These are phyloP conservation scores for Buathra laborator DNA, from an alignment of 2,888 invertebrate species.

Conservation along the genomic window DNA sequence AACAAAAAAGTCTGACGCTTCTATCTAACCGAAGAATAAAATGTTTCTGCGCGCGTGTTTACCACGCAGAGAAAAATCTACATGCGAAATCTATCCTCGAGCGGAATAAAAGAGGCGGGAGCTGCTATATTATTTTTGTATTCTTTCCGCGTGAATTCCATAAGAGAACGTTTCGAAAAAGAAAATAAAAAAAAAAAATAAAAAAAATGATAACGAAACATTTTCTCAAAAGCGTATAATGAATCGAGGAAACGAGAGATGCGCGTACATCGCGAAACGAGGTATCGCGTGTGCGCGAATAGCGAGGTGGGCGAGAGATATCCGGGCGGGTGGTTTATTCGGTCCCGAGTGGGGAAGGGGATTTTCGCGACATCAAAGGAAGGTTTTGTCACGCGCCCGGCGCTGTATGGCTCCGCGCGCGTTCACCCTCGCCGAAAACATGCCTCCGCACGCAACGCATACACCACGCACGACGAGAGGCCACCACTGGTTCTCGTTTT, in stretches of 20 bases:
- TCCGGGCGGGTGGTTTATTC: conserved; percentile 49
- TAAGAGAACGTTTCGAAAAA: not conserved
- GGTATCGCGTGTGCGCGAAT: conserved; percentile 66
- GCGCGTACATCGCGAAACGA: conserved; percentile 28
- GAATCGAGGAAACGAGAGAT: conserved; percentile 11
- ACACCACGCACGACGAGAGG: conserved; percentile 23
- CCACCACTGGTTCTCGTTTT: conserved; percentile 11
- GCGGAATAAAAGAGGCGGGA: not conserved
- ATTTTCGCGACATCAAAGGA: conserved; percentile 76
- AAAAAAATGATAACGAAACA: not conserved
- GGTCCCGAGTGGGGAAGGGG: conserved; percentile 26
- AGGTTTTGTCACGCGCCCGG: conserved; percentile 73
- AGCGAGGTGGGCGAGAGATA: conserved; percentile 34
- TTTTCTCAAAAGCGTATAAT: not conserved
- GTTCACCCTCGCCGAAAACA: conserved; percentile 32
- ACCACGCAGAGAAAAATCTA: not conserved
- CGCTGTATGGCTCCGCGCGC: not conserved
- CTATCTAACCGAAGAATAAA: not conserved
- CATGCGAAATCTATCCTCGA: conserved; percentile 1
- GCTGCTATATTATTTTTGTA: not conserved
- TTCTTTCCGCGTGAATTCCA: too few species aligned
- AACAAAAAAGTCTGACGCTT: conserved; percentile 1
- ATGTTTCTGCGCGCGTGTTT: too few species aligned
- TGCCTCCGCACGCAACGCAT: conserved; percentile 54
- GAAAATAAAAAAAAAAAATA: too few species aligned